Base-by-base conservation (phyloP, 2,113 vertebrate genomes). In the Lonchura striata region DNA sequence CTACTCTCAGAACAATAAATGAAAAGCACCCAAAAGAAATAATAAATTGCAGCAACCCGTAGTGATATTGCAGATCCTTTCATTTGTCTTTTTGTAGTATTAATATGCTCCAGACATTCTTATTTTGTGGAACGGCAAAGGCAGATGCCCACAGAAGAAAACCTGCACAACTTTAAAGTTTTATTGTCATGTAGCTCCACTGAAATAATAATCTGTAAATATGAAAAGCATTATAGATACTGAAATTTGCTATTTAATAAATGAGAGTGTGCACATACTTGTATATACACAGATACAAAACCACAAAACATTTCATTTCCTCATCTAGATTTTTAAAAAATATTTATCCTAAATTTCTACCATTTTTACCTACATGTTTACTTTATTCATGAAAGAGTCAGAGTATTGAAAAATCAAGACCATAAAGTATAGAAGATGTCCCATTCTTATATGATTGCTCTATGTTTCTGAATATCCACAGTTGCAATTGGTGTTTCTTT, bases 401-500 rank as follows among this genome's bases (percentile, higher is more conserved):
- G 69, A 72, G 63, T 28, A 82, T 1, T 72, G 44, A 61, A 86
- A 91, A 49, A 68, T 44, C 5, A 31, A 72, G 41, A 53, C 15
- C 12, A 74, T 7, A 46, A 1, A 11, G 13, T 35, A 61, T 24
- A 85, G n/a, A 75, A 72, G 63, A 82, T n/a, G 10, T 42, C 25
- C 15, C 0, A 0, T n/a, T 53, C 79, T n/a, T n/a, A 4, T 13
- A 70, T 56, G 60, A 59, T 31, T 28, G 15, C 8, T 27, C 9
- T 50, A 5, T 19, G 7, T 74, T 92, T 69, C 63, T 93, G 46
- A 90, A 82, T 80, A 90, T 35, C 77, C 50, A 46, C 21, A 57
- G 16, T 0, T 37, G 33, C 68, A 64, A 44, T 9, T 33, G 39
- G 13, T 70, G 23, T 39, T 84, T 93, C 68, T 83, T 88, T 65